These are phyloP conservation scores for Muscidifurax raptorellus DNA, from an alignment of 1,140 invertebrate species.

Conservation along the genomic window DNA sequence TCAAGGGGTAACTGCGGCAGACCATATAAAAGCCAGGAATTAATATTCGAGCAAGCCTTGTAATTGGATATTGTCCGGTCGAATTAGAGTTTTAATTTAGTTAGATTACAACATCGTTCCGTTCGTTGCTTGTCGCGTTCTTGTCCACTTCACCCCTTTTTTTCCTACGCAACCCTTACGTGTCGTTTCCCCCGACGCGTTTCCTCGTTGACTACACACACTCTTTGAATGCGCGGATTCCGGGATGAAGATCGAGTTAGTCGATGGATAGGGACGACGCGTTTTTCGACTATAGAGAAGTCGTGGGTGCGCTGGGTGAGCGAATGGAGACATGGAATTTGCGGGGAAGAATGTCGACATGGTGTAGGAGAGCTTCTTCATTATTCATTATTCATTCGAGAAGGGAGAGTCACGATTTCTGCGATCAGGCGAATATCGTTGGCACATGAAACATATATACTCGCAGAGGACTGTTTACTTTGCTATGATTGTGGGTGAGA, in stretches of 20 bases:
- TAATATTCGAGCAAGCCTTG: slow-evolving; percentile 66
- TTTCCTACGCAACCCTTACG: background rate
- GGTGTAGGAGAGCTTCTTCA: background rate
- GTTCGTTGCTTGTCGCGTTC: slow-evolving; percentile 44
- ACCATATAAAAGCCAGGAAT: slow-evolving; percentile 56
- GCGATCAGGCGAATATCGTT: background rate
- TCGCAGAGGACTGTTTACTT: too few species aligned
- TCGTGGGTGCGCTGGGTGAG: background rate
- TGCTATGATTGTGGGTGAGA: background rate
- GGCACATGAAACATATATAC: background rate
- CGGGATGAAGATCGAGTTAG: background rate
- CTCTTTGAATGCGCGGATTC: background rate
- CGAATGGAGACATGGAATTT: background rate
- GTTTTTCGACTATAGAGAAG: slow-evolving; percentile 14
- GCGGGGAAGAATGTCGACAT: background rate
- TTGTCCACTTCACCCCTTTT: slow-evolving; percentile 36
- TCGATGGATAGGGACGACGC: background rate
- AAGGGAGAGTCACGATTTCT: background rate
- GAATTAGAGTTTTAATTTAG: slow-evolving; percentile 73
- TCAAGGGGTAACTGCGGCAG: background rate
- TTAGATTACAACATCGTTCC: slow-evolving; percentile 61
- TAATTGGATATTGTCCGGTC: slow-evolving; percentile 74
- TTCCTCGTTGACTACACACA: background rate
- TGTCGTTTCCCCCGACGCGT: slow-evolving; percentile 2
- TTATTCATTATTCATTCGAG: slow-evolving; percentile 21